These are phyloP conservation scores for Crypturellus tataupa DNA, from an alignment of 2,797 vertebrate genomes.

Conservation along the genomic window DNA sequence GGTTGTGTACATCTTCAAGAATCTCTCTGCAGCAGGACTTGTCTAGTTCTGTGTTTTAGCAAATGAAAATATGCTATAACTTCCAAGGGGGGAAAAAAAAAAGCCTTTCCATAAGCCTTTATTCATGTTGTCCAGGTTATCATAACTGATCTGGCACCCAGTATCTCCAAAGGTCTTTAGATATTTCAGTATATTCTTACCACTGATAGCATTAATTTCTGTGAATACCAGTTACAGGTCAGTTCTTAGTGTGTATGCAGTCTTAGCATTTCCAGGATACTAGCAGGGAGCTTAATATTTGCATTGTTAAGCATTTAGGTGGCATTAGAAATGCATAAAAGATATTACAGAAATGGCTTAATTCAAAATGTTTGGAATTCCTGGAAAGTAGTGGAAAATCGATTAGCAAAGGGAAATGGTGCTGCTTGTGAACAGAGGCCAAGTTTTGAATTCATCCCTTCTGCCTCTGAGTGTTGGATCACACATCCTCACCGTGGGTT, in stretches of 20 bases:
- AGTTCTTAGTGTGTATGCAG: not conserved
- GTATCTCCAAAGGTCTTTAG: not conserved
- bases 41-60: not conserved
- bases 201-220: not conserved
- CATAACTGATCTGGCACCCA: not conserved
- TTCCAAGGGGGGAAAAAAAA: not conserved
- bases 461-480: not conserved
- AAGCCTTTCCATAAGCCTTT: not conserved
- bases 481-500: accelerated
- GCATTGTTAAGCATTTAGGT: not conserved
- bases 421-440: not conserved
- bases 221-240: not conserved
- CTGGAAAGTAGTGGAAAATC: not conserved
- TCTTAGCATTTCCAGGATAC: not conserved
- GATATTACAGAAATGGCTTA: not conserved
- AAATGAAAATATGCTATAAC: not conserved
- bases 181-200: not conserved
- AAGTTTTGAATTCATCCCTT: accelerated
- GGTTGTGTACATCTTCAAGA: not conserved
- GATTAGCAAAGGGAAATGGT: not conserved
- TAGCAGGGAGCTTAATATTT: not conserved
- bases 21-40: not conserved
- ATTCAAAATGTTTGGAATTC: not conserved
- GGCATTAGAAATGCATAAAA: not conserved
- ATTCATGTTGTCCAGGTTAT: not conserved